Evolutionary conservation across 2,113 vertebrate species (phyloP).

Genomic region (Chloebia gouldiae): DNA sequence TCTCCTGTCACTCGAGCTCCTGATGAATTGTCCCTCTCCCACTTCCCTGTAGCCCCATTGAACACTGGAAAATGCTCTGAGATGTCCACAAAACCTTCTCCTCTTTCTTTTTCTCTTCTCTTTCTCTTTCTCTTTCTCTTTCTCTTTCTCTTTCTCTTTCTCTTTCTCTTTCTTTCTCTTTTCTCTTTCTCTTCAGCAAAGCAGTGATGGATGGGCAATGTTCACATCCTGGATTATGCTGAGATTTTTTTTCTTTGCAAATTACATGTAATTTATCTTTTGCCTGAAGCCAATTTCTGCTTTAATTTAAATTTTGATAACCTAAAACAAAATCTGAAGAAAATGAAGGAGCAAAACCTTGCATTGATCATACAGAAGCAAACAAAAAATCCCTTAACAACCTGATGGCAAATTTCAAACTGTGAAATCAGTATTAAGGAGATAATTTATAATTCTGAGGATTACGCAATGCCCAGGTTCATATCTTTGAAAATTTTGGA

Average conservation of each 20-base stretch:
- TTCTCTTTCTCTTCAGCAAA: neutral
- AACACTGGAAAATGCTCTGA: neutral
- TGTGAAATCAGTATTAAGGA: neutral
- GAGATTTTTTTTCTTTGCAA: neutral
- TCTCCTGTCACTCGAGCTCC: neutral
- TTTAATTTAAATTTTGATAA: neutral
- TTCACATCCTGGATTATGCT: neutral
- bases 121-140: too few relatives aligned
- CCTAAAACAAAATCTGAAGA: neutral
- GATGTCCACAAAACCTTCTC: neutral
- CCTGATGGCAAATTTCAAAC: neutral
- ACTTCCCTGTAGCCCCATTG: fast-evolving
- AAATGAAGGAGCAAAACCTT: neutral
- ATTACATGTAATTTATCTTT: neutral
- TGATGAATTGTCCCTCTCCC: neutral
- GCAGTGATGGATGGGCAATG: neutral
- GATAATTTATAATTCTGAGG: neutral
- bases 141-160: too few relatives aligned
- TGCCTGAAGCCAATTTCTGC: neutral
- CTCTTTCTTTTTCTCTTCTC: neutral
- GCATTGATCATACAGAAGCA: neutral
- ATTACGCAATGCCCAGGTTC: neutral
- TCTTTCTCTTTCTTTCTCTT: too few relatives aligned
- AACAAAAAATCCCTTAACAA: neutral
- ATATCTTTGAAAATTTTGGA: neutral